A percentile compares a stretch with the other conserved stretches of the same genome.
Evolutionary conservation across 2,113 vertebrate species (phyloP).

Genomic region (Gopherus evgoodei): DNA sequence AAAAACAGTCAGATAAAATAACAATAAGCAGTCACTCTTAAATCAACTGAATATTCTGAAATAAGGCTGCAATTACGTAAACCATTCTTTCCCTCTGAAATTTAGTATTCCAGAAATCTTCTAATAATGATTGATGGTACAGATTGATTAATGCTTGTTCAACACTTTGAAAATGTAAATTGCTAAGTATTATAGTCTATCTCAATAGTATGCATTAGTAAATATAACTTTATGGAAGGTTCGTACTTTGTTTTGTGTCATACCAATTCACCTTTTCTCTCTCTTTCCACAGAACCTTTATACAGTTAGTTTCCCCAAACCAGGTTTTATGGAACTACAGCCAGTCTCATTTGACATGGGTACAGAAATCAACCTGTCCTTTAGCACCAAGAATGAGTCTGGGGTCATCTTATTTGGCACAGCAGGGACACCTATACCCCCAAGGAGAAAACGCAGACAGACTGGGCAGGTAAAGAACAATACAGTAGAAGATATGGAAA

Average conservation of each 20-base stretch:
- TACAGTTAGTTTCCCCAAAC: slow-evolving; percentile 91
- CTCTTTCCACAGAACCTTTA: slow-evolving; percentile 87
- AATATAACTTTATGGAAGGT: neutral
- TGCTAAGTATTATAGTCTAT: neutral
- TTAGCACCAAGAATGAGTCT: slow-evolving; percentile 92
- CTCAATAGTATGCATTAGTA: neutral
- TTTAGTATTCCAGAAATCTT: neutral
- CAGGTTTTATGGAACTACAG: slow-evolving; percentile 90
- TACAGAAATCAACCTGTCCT: slow-evolving; percentile 96
- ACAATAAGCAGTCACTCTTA: neutral
- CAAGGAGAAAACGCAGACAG: slow-evolving; percentile 90
- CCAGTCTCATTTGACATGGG: slow-evolving; percentile 82
- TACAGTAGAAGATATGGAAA: neutral
- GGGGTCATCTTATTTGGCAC: slow-evolving; percentile 92
- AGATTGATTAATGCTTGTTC: slow-evolving; percentile 21
- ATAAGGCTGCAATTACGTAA: neutral
- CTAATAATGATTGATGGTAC: neutral
- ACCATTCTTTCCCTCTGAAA: neutral
- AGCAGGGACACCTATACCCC: slow-evolving; percentile 71
- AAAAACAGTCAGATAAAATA: neutral
- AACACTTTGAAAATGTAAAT: slow-evolving; percentile 1
- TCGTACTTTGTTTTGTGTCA: neutral
- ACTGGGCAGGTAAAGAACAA: slow-evolving; percentile 74
- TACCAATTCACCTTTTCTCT: neutral
- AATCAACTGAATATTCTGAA: neutral